phyloP scores from a whole-genome alignment of 1,140 invertebrate genomes.

The Polypedilum pembai region DNA sequence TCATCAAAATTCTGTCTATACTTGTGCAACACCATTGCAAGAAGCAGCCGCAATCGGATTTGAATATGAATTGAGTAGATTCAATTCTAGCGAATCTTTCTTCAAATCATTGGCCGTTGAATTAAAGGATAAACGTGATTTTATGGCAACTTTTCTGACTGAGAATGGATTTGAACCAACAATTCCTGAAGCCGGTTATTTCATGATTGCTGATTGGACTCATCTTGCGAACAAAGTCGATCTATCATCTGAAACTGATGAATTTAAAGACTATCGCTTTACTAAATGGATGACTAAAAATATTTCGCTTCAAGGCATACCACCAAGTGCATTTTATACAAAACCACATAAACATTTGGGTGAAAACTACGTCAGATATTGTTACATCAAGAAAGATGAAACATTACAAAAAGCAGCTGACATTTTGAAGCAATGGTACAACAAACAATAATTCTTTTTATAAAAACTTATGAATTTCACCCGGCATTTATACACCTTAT shows the following conservation, averaged over 20 bases:
- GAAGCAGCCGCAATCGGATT: conserved; percentile 88
- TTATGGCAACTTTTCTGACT: conserved; percentile 64
- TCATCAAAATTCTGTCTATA: conserved; percentile 93
- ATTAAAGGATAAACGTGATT: conserved; percentile 77
- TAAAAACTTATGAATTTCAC: no score
- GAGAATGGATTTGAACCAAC: conserved; percentile 85
- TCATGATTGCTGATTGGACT: conserved; percentile 92
- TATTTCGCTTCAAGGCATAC: conserved; percentile 87
- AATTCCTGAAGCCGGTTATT: conserved; percentile 93
- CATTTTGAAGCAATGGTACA: conserved; percentile 55
- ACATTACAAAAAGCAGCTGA: conserved; percentile 62
- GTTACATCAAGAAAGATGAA: conserved; percentile 88
- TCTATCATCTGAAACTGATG: conserved; percentile 58
- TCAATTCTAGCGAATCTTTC: conserved; percentile 75
- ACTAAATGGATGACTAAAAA: conserved; percentile 93
- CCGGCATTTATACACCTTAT: no score
- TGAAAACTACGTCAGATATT: conserved; percentile 83
- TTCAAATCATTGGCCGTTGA: conserved; percentile 70
- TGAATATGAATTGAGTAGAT: conserved; percentile 70
- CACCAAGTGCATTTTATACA: conserved; percentile 89
- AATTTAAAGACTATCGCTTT: conserved; percentile 81
- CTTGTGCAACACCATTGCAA: conserved; percentile 73
- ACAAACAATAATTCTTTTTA: neutral
- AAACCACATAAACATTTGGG: conserved; percentile 71
- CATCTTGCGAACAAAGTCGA: conserved; percentile 53